These are phyloP conservation scores for Lepisosteus oculatus DNA, from an alignment of 2,113 vertebrate species.

Conservation along the genomic window DNA sequence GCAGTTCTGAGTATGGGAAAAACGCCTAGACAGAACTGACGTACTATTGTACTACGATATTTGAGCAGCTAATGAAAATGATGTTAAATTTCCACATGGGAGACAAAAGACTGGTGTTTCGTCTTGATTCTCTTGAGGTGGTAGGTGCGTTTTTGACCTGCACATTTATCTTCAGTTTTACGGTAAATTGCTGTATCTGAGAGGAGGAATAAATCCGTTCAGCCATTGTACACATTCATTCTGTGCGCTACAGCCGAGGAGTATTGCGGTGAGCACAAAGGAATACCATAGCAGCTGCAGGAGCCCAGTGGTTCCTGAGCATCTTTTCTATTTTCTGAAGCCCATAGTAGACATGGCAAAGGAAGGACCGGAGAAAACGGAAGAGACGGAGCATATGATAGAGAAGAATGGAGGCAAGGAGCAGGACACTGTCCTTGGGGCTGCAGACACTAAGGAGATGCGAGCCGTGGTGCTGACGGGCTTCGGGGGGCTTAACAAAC, in stretches of 20 bases:
- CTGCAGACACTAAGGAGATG: slow-evolving; percentile 84
- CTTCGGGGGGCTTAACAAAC: slow-evolving; percentile 94
- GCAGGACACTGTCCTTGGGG: slow-evolving; percentile 49
- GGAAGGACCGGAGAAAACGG: slow-evolving; percentile 80
- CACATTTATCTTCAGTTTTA: slow-evolving; percentile 24
- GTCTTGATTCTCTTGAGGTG: no score
- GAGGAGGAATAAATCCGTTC: slow-evolving; percentile 33
- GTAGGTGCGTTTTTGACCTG: not conserved
- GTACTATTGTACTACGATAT: no score
- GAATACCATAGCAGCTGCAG: slow-evolving; percentile 10
- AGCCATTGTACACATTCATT: slow-evolving; percentile 47
- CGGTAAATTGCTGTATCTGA: slow-evolving; percentile 13
- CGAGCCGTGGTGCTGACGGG: slow-evolving; percentile 84
- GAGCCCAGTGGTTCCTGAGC: slow-evolving; percentile 17
- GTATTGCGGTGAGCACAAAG: slow-evolving; percentile 9
- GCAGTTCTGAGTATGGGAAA: no score
- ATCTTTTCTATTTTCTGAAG: slow-evolving; percentile 20
- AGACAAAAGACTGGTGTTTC: no score
- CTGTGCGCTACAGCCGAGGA: slow-evolving; percentile 8
- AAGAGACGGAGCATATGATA: slow-evolving; percentile 92
- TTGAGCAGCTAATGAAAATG: no score
- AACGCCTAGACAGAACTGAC: no score
- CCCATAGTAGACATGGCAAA: slow-evolving; percentile 72
- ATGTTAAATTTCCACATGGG: no score
- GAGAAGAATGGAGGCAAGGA: slow-evolving; percentile 70